A percentile compares a stretch with the other conserved stretches of the same genome.
phyloP scores from a whole-genome alignment of 1,140 invertebrate genomes.

The Mycetomoellerius zeteki region DNA sequence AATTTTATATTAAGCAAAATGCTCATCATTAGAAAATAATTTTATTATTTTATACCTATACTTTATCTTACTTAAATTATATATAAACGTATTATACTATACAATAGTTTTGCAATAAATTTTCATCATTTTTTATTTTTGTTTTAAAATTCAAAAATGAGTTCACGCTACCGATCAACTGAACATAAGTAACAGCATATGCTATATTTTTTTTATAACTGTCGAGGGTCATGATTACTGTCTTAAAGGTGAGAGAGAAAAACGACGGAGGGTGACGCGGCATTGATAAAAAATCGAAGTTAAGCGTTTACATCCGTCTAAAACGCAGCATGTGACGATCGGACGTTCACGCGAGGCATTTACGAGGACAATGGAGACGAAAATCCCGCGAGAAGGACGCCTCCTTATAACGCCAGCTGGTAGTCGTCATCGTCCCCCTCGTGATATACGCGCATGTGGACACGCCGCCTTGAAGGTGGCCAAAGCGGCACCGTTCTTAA shows the following conservation, averaged over 20 bases:
- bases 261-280: conserved; percentile 14
- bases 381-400: conserved; percentile 63
- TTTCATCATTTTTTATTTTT: background rate
- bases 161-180: background rate
- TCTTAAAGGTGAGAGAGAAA: conserved; percentile 33
- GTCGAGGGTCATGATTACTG: conserved; percentile 25
- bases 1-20: background rate
- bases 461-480: conserved; percentile 34
- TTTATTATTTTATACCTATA: background rate
- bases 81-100: too few species aligned
- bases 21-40: conserved; percentile 1
- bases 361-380: conserved; percentile 67
- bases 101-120: background rate
- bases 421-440: conserved; percentile 57
- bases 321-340: conserved; percentile 71
- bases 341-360: conserved; percentile 71
- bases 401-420: conserved; percentile 67
- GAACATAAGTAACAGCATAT: conserved; percentile 8
- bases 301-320: conserved; percentile 69
- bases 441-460: conserved; percentile 60
- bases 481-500: conserved; percentile 11
- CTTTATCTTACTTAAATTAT: background rate
- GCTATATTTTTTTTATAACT: conserved; percentile 4
- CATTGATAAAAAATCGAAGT: conserved; percentile 63
- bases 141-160: background rate